A percentile compares a stretch with the other conserved stretches of the same genome.
These are phyloP conservation scores for Myiotriccus ornatus DNA, from an alignment of 2,797 vertebrate genomes.

Conservation along the genomic window DNA sequence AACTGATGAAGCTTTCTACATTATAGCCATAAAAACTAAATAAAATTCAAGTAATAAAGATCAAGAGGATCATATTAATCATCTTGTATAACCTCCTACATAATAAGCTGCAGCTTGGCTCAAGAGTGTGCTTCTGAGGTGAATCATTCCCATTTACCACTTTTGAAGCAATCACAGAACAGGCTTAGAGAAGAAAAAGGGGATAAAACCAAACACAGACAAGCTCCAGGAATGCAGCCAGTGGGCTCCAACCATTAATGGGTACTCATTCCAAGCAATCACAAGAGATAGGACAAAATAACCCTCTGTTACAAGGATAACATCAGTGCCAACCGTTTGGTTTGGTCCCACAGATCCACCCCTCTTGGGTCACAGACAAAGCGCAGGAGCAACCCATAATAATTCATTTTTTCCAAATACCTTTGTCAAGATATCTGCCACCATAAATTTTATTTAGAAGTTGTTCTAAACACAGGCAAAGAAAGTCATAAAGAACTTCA, in stretches of 20 bases:
- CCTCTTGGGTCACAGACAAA: not conserved
- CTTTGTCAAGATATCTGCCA: not conserved
- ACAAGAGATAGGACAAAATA: not conserved
- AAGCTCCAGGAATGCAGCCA: not conserved
- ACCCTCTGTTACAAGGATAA: not conserved
- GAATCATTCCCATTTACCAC: not conserved
- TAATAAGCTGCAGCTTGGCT: not conserved
- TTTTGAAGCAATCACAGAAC: not conserved
- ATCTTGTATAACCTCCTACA: not conserved
- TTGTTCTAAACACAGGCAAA: not conserved
- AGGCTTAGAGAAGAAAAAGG: not conserved
- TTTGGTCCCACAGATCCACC: not conserved
- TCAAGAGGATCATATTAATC: not conserved
- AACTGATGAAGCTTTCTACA: not conserved
- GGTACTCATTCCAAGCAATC: not conserved
- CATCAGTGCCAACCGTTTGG: not conserved
- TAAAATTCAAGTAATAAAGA: not conserved
- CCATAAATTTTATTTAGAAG: not conserved
- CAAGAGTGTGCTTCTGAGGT: not conserved
- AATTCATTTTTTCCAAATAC: not conserved
- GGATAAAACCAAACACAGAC: not conserved
- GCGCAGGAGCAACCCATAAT: not conserved
- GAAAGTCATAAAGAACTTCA: not conserved
- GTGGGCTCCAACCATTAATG: not conserved
- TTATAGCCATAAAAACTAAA: not conserved